Conservation (phyloP, 2,797 vertebrate species). For the Alcedo quadribrachys region DNA sequence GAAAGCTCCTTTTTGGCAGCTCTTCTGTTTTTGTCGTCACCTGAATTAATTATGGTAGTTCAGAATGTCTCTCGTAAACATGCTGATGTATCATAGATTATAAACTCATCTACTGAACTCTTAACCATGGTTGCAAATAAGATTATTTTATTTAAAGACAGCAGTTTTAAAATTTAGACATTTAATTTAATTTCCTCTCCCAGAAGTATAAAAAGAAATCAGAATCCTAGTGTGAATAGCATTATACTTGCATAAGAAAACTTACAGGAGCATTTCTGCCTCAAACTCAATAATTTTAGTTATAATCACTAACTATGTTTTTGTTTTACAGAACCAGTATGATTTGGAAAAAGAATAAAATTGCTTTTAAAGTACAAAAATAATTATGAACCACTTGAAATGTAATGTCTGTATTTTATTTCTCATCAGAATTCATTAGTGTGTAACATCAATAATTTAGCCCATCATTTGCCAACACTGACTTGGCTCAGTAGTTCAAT, state of each 20-base stretch:
- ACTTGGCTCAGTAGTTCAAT: slow-evolving; percentile 90
- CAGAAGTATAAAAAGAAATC: slow-evolving; percentile 76
- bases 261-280: slow-evolving; percentile 72
- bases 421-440: slow-evolving; percentile 92
- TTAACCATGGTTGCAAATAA: slow-evolving; percentile 68
- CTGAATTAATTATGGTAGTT: slow-evolving; percentile 71
- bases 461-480: slow-evolving; percentile 90
- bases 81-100: slow-evolving; percentile 68
- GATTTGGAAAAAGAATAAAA: slow-evolving; percentile 86
- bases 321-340: slow-evolving; percentile 84
- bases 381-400: slow-evolving; percentile 91
- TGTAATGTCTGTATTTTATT: slow-evolving; percentile 92
- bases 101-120: slow-evolving; percentile 69
- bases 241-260: slow-evolving; percentile 75
- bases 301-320: slow-evolving; percentile 86
- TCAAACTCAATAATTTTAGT: slow-evolving; percentile 81
- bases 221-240: slow-evolving; percentile 75
- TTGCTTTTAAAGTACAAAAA: slow-evolving; percentile 91
- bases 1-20: slow-evolving; percentile 60
- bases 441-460: slow-evolving; percentile 93
- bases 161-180: slow-evolving; percentile 75
- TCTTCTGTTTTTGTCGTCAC: slow-evolving; percentile 56
- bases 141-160: slow-evolving; percentile 78
- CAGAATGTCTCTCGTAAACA: slow-evolving; percentile 55
- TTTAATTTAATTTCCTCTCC: slow-evolving; percentile 82